Evolutionary conservation across 2,113 vertebrate species (phyloP).

Genomic region (Excalfactoria chinensis): DNA sequence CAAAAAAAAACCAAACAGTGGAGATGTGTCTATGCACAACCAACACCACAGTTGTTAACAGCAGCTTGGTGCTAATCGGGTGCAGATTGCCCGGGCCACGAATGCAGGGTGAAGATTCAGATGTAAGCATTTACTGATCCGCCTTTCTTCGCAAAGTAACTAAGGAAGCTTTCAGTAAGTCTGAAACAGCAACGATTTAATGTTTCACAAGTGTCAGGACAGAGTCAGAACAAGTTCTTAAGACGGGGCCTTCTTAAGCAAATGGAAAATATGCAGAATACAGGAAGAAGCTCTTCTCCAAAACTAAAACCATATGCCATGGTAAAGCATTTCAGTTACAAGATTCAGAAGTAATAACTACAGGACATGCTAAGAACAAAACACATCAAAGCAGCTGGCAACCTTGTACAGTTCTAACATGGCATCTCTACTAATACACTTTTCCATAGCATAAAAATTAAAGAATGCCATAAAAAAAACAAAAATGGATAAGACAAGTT

Average conservation of each 20-base stretch:
- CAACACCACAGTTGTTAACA: neutral
- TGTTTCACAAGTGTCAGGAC: constrained; percentile 61
- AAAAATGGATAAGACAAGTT: neutral
- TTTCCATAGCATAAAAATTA: constrained; percentile 12
- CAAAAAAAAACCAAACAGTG: neutral
- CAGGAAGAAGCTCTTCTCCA: constrained; percentile 23
- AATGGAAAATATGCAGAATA: constrained; percentile 64
- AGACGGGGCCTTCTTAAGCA: constrained; percentile 49
- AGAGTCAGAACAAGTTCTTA: constrained; percentile 62
- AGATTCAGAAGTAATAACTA: constrained; percentile 45
- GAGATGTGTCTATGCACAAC: neutral
- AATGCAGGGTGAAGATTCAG: neutral
- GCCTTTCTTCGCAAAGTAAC: constrained; percentile 5
- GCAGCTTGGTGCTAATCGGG: neutral
- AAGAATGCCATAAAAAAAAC: neutral
- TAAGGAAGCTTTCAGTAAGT: constrained; percentile 27
- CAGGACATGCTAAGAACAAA: constrained; percentile 51
- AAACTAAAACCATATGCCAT: constrained; percentile 42
- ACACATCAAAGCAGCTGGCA: neutral
- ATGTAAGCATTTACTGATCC: neutral
- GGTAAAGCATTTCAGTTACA: constrained; percentile 57
- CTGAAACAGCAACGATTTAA: constrained; percentile 66
- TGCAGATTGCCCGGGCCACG: rapidly evolving
- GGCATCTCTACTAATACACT: neutral
- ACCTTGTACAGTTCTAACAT: neutral